Evolutionary conservation across 2,888 invertebrate genomes (phyloP).

Genomic region (Podotricha telesiphe): DNA sequence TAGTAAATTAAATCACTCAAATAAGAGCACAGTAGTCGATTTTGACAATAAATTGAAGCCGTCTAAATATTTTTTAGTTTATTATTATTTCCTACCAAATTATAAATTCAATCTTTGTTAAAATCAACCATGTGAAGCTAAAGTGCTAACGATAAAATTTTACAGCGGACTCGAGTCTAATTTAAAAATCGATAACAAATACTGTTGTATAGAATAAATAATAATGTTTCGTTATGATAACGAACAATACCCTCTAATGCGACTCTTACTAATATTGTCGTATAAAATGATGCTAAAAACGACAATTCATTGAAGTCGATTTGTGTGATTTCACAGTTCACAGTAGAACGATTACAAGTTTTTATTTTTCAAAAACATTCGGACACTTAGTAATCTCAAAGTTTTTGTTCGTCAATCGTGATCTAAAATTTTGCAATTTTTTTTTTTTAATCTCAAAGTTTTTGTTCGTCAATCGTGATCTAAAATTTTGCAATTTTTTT

Average conservation of each 20-base stretch:
- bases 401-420: constrained; percentile 12
- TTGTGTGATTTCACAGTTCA: constrained; percentile 32
- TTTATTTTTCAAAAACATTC: constrained; percentile 31
- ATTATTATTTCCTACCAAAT: constrained; percentile 10
- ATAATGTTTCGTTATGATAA: constrained; percentile 22
- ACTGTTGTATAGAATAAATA: constrained; percentile 21
- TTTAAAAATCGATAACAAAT: constrained; percentile 22
- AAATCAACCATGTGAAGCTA: constrained; percentile 25
- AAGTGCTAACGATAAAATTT: constrained; percentile 20
- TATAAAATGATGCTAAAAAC: constrained; percentile 16
- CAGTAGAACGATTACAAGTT: constrained; percentile 28
- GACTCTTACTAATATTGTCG: constrained; percentile 13
- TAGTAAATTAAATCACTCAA: background rate
- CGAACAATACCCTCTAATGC: constrained; percentile 19
- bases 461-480: constrained; percentile 6
- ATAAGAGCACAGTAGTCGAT: background rate
- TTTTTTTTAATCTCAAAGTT: constrained; percentile 10
- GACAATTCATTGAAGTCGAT: constrained; percentile 27
- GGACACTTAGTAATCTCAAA: constrained; percentile 10
- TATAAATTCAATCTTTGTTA: constrained; percentile 25
- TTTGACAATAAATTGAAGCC: background rate
- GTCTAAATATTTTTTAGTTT: constrained; percentile 4
- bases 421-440: background rate
- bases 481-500: background rate
- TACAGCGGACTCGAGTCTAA: constrained; percentile 14